A percentile compares a stretch with the other conserved stretches of the same genome.
Conservation (phyloP, 1,140 invertebrate genomes). For the Dendrolimus kikuchii region DNA sequence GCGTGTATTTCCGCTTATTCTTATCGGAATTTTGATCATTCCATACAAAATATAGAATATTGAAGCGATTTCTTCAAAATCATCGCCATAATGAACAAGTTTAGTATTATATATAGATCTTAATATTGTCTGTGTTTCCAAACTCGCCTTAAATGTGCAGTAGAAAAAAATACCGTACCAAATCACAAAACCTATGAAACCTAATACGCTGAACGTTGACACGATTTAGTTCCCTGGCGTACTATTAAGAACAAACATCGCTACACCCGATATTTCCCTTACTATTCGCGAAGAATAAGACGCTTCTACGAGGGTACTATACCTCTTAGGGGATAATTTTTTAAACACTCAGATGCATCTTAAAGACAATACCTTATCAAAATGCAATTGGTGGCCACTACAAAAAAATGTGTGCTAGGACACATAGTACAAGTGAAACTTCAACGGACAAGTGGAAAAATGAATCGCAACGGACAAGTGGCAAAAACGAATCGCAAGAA, state of each 20-base stretch:
- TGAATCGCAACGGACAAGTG: no score
- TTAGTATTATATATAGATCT: conserved; percentile 35
- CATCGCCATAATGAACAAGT: conserved; percentile 43
- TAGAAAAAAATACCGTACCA: conserved; percentile 29
- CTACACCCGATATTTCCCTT: conserved; percentile 18
- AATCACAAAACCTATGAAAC: conserved; percentile 6
- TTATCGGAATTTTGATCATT: conserved; percentile 42
- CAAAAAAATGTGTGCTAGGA: no score
- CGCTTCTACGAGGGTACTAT: conserved; percentile 17
- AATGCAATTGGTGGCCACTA: not conserved
- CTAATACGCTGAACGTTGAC: conserved; percentile 1
- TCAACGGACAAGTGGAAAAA: no score
- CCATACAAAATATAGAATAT: conserved; percentile 26
- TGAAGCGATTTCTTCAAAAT: conserved; percentile 30
- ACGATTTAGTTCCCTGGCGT: conserved; percentile 3
- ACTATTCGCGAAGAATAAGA: conserved; percentile 11
- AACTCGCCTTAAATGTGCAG: conserved; percentile 23
- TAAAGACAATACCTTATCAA: no score
- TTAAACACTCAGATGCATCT: not conserved
- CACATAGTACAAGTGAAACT: no score
- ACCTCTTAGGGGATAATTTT: not conserved
- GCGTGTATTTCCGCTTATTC: conserved; percentile 17
- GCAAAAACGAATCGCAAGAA: no score
- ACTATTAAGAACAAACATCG: conserved; percentile 15
- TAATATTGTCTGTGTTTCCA: conserved; percentile 34